Evolutionary conservation across 2,113 vertebrate genomes (phyloP).

Genomic region (Monarcha castaneiventris): DNA sequence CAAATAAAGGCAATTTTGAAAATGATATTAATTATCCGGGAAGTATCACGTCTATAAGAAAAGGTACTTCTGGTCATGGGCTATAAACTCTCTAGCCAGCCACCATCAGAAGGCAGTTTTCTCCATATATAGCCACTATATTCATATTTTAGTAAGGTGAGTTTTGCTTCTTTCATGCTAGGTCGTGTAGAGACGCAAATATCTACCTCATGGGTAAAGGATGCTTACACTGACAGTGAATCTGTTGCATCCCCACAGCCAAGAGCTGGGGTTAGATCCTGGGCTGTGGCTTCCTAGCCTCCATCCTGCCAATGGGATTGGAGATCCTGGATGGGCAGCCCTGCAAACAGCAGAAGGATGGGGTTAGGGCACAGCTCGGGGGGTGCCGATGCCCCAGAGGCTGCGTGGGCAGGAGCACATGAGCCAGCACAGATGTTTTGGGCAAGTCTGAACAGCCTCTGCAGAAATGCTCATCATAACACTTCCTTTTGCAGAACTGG

Average conservation of each 20-base stretch:
- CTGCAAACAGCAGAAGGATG: background rate
- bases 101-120: background rate
- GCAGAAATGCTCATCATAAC: background rate
- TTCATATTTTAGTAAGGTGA: background rate
- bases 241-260: background rate
- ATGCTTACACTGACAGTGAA: fast-evolving
- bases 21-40: background rate
- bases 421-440: fast-evolving
- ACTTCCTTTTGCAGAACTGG: background rate
- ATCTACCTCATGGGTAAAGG: background rate
- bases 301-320: background rate
- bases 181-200: background rate
- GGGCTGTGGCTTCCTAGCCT: background rate
- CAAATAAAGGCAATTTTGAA: background rate
- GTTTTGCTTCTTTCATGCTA: background rate
- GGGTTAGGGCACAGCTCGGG: background rate
- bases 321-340: background rate
- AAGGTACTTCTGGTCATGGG: background rate
- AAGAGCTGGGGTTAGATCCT: background rate
- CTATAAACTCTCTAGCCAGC: background rate
- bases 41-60: background rate
- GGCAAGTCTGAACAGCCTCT: background rate
- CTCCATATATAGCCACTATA: background rate
- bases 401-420: background rate
- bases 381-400: background rate